phyloP scores from a whole-genome alignment of 2,888 invertebrate genomes.

The Gandaritis pyraliata region DNA sequence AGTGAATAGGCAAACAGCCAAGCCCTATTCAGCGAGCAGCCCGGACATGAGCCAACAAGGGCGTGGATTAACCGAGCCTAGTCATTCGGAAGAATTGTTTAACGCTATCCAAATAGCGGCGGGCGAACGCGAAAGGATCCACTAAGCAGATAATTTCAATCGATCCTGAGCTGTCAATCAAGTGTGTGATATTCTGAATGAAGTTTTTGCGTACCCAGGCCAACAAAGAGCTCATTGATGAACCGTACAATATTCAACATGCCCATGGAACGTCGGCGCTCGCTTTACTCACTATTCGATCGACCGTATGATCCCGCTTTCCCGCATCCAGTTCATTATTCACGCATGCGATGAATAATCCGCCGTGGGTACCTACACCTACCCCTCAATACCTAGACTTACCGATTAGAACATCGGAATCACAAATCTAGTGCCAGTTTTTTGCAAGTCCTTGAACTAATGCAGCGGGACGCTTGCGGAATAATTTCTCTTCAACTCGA shows the following conservation, averaged over 20 bases:
- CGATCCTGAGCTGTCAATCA: conserved; percentile 76
- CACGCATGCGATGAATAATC: conserved; percentile 30
- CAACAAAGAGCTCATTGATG: conserved; percentile 56
- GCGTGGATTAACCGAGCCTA: conserved; percentile 68
- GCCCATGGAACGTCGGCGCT: conserved; percentile 40
- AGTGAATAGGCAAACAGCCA: conserved; percentile 73
- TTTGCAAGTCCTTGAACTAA: conserved; percentile 75
- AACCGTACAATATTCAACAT: conserved; percentile 42
- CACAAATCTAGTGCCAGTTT: conserved; percentile 36
- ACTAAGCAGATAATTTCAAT: conserved; percentile 82
- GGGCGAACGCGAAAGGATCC: conserved; percentile 69
- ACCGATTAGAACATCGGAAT: conserved; percentile 19
- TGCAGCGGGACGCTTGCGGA: conserved; percentile 71
- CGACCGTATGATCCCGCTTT: conserved; percentile 43
- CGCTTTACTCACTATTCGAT: conserved; percentile 39
- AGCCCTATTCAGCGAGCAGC: conserved; percentile 58
- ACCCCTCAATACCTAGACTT: background rate
- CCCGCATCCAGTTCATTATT: conserved; percentile 32
- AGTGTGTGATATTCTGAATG: conserved; percentile 62
- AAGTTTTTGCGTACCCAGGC: conserved; percentile 51
- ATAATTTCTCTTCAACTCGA: conserved; percentile 71
- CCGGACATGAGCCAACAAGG: conserved; percentile 68
- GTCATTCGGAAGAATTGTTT: conserved; percentile 82
- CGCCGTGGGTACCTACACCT: no score
- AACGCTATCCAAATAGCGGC: conserved; percentile 82